These are phyloP conservation scores for Holothuria scabra DNA, from an alignment of 53 echinoderm and acorn worm genomes.

Conservation along the genomic window DNA sequence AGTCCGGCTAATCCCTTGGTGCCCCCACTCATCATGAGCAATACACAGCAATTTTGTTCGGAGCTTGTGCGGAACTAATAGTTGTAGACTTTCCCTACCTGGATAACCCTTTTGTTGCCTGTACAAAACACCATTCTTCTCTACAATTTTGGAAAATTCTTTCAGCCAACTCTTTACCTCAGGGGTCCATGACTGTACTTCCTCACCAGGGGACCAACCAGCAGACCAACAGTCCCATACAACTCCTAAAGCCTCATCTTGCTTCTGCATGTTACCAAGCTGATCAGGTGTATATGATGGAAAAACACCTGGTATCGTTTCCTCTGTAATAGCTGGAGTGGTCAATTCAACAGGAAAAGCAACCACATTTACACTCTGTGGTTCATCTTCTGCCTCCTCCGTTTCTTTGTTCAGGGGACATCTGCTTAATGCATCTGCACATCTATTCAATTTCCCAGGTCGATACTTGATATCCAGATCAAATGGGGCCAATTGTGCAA, in stretches of 20 bases:
- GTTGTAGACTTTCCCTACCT: conserved; percentile 8
- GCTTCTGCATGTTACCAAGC: conserved; percentile 53
- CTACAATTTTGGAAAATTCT: conserved; percentile 37
- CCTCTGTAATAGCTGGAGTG: background rate
- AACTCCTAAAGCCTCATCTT: conserved; percentile 39
- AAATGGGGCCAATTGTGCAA: no score
- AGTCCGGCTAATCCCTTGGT: conserved; percentile 53
- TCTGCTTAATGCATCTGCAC: no score
- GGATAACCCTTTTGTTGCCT: background rate
- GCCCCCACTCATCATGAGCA: conserved; percentile 61
- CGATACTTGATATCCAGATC: no score
- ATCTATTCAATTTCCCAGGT: no score
- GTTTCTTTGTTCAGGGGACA: no score
- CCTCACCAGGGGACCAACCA: conserved; percentile 59
- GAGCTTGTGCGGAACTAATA: conserved; percentile 30
- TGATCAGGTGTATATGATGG: conserved; percentile 66
- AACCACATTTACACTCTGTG: no score
- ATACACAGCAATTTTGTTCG: background rate
- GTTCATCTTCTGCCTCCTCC: no score
- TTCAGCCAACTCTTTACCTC: conserved; percentile 50
- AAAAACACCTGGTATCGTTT: conserved; percentile 37
- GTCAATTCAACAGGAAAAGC: no score
- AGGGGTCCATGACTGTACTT: background rate
- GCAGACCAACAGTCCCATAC: conserved; percentile 41
- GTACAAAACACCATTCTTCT: conserved; percentile 58